Conservation (phyloP, 1,140 invertebrate species). For the Lordiphosa clarofinis region DNA sequence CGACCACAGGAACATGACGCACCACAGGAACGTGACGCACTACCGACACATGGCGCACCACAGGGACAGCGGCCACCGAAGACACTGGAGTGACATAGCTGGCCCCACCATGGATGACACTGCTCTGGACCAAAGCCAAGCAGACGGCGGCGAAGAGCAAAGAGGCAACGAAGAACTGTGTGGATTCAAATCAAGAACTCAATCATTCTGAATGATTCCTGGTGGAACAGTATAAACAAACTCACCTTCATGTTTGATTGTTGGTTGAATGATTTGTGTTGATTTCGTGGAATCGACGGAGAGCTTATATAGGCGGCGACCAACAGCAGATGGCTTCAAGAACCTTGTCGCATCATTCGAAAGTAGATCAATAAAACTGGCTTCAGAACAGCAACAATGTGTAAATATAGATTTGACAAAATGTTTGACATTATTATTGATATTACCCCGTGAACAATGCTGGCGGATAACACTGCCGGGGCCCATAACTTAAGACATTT, state of each 20-base stretch:
- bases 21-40: slow-evolving; percentile 33
- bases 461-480: slow-evolving; percentile 8
- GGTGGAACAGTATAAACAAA: too few species aligned
- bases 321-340: slow-evolving; percentile 12
- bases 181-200: neutral
- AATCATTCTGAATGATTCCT: slow-evolving; percentile 6
- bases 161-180: slow-evolving; percentile 57
- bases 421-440: slow-evolving; percentile 29
- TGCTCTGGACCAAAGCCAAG: slow-evolving; percentile 52
- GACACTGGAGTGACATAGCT: slow-evolving; percentile 3
- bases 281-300: slow-evolving; percentile 8
- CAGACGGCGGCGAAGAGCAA: slow-evolving; percentile 55
- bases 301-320: slow-evolving; percentile 44
- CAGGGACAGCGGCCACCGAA: slow-evolving; percentile 18
- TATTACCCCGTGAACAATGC: slow-evolving; percentile 21
- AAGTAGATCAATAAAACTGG: slow-evolving; percentile 59
- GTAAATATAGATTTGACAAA: slow-evolving; percentile 14
- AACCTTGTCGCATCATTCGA: slow-evolving; percentile 8
- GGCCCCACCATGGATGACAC: slow-evolving; percentile 43
- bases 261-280: slow-evolving; percentile 50
- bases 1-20: slow-evolving; percentile 23
- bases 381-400: slow-evolving; percentile 17
- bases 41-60: slow-evolving; percentile 26
- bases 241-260: slow-evolving; percentile 65
- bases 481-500: slow-evolving; percentile 30